A percentile compares a stretch with the other conserved stretches of the same genome.
These are phyloP conservation scores for Cotesia congregata DNA, from an alignment of 2,888 invertebrate genomes.

Conservation along the genomic window DNA sequence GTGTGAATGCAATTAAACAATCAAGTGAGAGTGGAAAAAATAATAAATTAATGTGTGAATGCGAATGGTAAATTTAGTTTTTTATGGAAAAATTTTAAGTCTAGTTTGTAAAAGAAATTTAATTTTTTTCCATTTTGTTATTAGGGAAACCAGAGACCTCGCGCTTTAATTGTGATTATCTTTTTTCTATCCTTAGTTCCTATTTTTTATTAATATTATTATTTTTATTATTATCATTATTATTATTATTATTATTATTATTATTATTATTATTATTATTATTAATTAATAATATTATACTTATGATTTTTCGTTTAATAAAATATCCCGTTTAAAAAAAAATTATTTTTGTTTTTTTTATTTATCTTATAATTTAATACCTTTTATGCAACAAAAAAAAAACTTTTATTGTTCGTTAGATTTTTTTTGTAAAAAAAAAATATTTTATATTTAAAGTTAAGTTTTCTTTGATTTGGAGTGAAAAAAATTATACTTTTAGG, in stretches of 20 bases:
- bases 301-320: constrained; percentile 67
- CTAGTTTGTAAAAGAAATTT: constrained; percentile 27
- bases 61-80: constrained; percentile 29
- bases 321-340: constrained; percentile 61
- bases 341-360: constrained; percentile 9
- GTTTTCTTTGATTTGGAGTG: no score
- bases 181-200: constrained; percentile 64
- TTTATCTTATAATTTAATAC: neutral
- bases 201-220: constrained; percentile 49
- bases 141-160: constrained; percentile 56
- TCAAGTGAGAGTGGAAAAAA: constrained; percentile 25
- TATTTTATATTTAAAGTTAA: no score
- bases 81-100: constrained; percentile 35
- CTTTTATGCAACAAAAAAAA: no score
- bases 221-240: constrained; percentile 52
- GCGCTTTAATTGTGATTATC: constrained; percentile 67
- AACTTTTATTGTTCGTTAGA: no score
- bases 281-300: constrained; percentile 56
- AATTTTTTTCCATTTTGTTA: constrained; percentile 47
- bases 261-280: constrained; percentile 55
- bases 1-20: constrained; percentile 15
- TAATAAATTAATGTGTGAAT: constrained; percentile 17
- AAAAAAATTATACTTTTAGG: no score
- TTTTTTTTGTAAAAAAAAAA: no score
- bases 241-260: constrained; percentile 55